Evolutionary conservation across 2,888 invertebrate species (phyloP).

Genomic region (Chrysotoxum bicinctum): DNA sequence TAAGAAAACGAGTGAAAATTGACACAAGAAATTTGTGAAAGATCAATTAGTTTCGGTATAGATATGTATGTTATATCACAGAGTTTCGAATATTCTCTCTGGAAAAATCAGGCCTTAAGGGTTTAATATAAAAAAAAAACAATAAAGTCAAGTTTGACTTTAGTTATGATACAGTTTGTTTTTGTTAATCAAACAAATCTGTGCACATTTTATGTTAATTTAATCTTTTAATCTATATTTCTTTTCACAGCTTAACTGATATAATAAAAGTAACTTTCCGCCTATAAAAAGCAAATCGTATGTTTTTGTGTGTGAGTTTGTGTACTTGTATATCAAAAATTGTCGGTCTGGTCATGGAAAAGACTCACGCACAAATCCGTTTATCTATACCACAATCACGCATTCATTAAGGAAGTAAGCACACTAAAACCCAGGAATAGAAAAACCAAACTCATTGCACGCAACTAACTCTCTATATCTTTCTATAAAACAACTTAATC

Average conservation of each 20-base stretch:
- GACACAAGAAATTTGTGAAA: too few relatives aligned
- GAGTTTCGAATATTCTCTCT: too few relatives aligned
- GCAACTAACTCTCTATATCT: neutral
- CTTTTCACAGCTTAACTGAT: neutral
- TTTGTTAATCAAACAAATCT: too few relatives aligned
- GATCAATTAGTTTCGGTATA: too few relatives aligned
- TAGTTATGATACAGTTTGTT: too few relatives aligned
- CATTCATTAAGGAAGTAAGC: conserved; percentile 11
- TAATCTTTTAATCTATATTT: neutral
- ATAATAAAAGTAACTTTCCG: neutral
- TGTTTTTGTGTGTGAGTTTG: neutral
- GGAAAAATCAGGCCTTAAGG: too few relatives aligned
- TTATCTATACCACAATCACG: conserved; percentile 4
- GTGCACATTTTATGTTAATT: too few relatives aligned
- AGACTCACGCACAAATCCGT: conserved; percentile 4
- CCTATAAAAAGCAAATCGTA: too few relatives aligned
- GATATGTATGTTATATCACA: too few relatives aligned
- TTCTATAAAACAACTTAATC: neutral
- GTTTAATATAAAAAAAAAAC: too few relatives aligned
- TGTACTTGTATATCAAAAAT: neutral
- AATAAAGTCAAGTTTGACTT: too few relatives aligned
- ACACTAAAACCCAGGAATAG: neutral
- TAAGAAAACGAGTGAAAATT: too few relatives aligned
- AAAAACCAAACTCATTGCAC: neutral
- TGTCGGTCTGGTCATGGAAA: neutral